phyloP scores from a whole-genome alignment of 2,888 invertebrate genomes.

The Tubulanus polymorphus region DNA sequence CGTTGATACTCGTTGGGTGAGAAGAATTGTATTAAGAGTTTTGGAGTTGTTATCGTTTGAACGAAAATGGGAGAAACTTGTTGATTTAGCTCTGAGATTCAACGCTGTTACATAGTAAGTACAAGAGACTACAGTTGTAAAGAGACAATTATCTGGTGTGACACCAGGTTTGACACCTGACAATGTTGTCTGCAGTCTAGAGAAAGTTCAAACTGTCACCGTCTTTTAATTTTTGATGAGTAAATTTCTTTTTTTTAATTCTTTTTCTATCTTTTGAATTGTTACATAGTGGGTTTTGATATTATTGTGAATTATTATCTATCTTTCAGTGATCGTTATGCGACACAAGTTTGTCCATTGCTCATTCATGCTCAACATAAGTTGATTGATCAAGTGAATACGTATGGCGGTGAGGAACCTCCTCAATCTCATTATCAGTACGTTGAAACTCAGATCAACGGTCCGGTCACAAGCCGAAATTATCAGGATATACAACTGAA shows the following conservation, averaged over 20 bases:
- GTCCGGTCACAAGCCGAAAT: constrained; percentile 34
- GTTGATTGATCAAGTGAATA: constrained; percentile 30
- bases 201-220: too few relatives aligned
- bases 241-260: too few relatives aligned
- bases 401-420: constrained; percentile 30
- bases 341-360: constrained; percentile 46
- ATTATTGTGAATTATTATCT: too few relatives aligned
- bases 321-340: constrained; percentile 47
- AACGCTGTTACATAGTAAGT: constrained; percentile 49
- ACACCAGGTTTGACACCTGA: too few relatives aligned
- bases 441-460: constrained; percentile 30
- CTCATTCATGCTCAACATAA: constrained; percentile 47
- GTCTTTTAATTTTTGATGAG: too few relatives aligned
- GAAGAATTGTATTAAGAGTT: constrained; percentile 37
- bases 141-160: too few relatives aligned
- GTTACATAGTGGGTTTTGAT: too few relatives aligned
- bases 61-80: constrained; percentile 51
- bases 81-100: constrained; percentile 49
- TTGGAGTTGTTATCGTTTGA: constrained; percentile 46
- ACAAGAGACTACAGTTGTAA: too few relatives aligned
- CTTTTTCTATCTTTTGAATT: background rate
- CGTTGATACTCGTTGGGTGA: constrained; percentile 41
- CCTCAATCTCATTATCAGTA: constrained; percentile 42
- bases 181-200: too few relatives aligned
- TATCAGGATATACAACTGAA: constrained; percentile 42